These are phyloP conservation scores for Lysiphlebus fabarum DNA, from an alignment of 1,140 invertebrate genomes.

Conservation along the genomic window DNA sequence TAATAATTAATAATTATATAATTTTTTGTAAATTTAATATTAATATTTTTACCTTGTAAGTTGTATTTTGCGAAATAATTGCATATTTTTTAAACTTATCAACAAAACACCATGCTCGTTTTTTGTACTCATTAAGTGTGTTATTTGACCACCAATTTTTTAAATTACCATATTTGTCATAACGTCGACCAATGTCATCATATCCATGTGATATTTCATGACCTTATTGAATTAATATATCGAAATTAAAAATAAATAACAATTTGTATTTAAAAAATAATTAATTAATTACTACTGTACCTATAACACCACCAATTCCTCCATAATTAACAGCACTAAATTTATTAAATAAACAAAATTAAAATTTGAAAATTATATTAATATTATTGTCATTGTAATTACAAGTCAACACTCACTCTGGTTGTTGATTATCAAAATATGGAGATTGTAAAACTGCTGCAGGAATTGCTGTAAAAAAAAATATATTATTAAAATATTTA, in stretches of 20 bases:
- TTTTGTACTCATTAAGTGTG: slow-evolving; percentile 64
- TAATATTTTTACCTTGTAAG: neutral
- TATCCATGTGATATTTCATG: slow-evolving; percentile 71
- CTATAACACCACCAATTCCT: slow-evolving; percentile 56
- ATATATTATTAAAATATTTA: neutral
- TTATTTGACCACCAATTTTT: slow-evolving; percentile 76
- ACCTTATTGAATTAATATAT: slow-evolving; percentile 60
- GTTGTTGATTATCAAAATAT: slow-evolving; percentile 52
- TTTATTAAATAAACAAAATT: too few species aligned
- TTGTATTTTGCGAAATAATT: neutral
- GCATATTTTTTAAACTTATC: slow-evolving; percentile 51
- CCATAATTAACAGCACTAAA: slow-evolving; percentile 67
- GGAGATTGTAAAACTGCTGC: slow-evolving; percentile 89
- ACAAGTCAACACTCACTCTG: neutral
- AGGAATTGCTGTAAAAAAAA: slow-evolving; percentile 69
- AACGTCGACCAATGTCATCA: slow-evolving; percentile 66
- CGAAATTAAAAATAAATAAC: too few species aligned
- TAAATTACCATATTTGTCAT: slow-evolving; percentile 68
- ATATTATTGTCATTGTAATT: too few species aligned
- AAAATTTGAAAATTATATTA: too few species aligned
- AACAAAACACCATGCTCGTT: slow-evolving; percentile 77
- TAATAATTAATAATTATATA: neutral
- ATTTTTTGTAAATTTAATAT: too few species aligned
- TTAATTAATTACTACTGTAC: too few species aligned
- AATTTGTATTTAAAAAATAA: too few species aligned